phyloP scores from a whole-genome alignment of 2,888 invertebrate species.

The Temnothorax rugatulus region DNA sequence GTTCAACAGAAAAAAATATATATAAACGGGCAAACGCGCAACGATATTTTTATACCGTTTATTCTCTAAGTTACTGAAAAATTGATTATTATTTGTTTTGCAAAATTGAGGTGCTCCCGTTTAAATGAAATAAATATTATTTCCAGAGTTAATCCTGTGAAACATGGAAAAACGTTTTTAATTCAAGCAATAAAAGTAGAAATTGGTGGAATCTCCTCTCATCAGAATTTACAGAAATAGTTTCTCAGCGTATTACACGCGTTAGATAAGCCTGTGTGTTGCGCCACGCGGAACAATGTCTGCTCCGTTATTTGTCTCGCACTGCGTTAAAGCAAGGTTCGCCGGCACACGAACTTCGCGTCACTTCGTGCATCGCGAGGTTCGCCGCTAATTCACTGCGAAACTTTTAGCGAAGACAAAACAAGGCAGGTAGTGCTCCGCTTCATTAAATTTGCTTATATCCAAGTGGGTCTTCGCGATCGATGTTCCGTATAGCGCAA shows the following conservation, averaged over 20 bases:
- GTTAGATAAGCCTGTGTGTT: neutral
- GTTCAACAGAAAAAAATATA: neutral
- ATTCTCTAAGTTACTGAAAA: neutral
- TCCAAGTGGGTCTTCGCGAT: neutral
- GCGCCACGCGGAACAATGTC: constrained; percentile 5
- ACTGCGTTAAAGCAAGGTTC: constrained; percentile 25
- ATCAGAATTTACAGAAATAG: constrained; percentile 24
- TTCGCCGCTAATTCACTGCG: constrained; percentile 9
- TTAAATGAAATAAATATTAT: constrained; percentile 9
- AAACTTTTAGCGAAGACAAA: constrained; percentile 40
- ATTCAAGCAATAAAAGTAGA: neutral
- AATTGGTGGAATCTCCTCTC: neutral
- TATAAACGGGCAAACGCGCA: constrained; percentile 1
- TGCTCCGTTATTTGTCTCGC: constrained; percentile 47
- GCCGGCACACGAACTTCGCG: neutral
- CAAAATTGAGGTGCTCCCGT: neutral
- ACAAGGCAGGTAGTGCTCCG: neutral
- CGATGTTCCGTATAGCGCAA: too few relatives aligned
- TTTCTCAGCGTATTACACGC: neutral
- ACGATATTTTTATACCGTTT: neutral
- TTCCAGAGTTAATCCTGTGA: neutral
- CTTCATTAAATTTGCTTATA: constrained; percentile 9
- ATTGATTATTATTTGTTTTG: constrained; percentile 10
- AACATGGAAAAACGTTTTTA: neutral
- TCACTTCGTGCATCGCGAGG: constrained; percentile 16